phyloP scores from a whole-genome alignment of 2,113 vertebrate genomes.

The Phodopus roborovskii region DNA sequence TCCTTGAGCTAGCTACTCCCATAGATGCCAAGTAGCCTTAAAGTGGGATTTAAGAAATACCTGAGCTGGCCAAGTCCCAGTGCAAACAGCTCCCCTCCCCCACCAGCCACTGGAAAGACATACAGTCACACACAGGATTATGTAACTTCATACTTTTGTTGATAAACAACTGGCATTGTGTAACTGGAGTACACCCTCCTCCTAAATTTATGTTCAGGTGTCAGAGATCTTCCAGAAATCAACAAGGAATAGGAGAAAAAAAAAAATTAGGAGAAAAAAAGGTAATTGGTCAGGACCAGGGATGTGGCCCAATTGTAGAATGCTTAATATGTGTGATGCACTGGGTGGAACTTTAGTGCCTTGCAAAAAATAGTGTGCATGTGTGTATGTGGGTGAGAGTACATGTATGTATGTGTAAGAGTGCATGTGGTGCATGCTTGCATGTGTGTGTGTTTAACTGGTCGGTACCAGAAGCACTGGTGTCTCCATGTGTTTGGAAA shows the following conservation, averaged over 20 bases:
- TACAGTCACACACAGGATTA: background rate
- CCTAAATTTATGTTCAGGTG: background rate
- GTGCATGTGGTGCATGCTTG: too few species aligned
- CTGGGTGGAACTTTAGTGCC: background rate
- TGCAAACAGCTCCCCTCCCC: background rate
- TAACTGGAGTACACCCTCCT: background rate
- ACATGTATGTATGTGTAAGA: too few species aligned
- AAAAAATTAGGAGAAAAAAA: background rate
- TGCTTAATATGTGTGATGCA: too few species aligned
- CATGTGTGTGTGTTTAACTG: too few species aligned
- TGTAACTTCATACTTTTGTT: conserved; percentile 19
- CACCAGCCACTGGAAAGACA: background rate
- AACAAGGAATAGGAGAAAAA: background rate
- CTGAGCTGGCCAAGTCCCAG: background rate
- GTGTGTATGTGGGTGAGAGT: background rate
- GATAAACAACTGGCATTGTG: background rate
- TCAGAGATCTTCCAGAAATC: background rate
- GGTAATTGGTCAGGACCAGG: background rate
- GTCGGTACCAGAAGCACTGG: background rate
- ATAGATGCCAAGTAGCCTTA: background rate
- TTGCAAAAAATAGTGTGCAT: background rate
- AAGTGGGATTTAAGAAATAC: background rate
- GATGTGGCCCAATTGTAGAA: background rate
- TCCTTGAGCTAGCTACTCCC: background rate
- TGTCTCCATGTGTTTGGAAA: background rate